Percentiles rank a stretch among this genome's conserved stretches.
phyloP scores from a whole-genome alignment of 2,888 invertebrate species.

The Asteroscopus sphinx region DNA sequence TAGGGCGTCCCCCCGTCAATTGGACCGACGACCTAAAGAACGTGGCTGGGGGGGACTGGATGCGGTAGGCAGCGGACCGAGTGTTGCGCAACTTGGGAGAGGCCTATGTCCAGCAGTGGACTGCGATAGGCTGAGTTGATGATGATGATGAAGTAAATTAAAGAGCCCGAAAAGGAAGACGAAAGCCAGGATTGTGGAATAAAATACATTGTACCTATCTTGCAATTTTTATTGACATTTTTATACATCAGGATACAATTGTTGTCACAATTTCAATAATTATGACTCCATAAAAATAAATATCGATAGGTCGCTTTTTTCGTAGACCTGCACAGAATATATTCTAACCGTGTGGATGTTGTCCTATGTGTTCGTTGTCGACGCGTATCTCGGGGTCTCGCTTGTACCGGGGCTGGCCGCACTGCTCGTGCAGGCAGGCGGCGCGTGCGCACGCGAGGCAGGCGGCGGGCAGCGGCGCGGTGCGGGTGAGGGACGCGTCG shows the following conservation, averaged over 20 bases:
- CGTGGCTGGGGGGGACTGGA: too few species aligned
- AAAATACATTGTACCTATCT: conserved; percentile 14
- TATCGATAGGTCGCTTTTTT: background rate
- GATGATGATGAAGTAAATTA: background rate
- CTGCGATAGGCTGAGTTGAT: too few species aligned
- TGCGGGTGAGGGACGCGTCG: conserved; percentile 11
- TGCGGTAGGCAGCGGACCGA: too few species aligned
- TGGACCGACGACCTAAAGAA: too few species aligned
- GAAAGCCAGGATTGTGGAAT: conserved; percentile 1
- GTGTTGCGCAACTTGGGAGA: too few species aligned
- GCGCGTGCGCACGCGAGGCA: conserved; percentile 25
- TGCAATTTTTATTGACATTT: conserved; percentile 43
- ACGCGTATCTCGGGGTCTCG: conserved; percentile 71
- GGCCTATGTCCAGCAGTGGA: too few species aligned
- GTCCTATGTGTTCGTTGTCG: conserved; percentile 48
- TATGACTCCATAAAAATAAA: conserved; percentile 1
- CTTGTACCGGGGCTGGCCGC: conserved; percentile 67
- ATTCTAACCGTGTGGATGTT: conserved; percentile 30
- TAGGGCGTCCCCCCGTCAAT: too few species aligned
- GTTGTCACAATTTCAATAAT: conserved; percentile 12
- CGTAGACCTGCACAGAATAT: background rate
- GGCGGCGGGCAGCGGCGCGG: conserved; percentile 12
- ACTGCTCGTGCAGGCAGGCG: conserved; percentile 10
- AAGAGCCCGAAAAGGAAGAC: too few species aligned
- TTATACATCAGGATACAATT: conserved; percentile 35